Evolutionary conservation across 1,140 invertebrate species (phyloP).

Genomic region (Anastatus disparis): DNA sequence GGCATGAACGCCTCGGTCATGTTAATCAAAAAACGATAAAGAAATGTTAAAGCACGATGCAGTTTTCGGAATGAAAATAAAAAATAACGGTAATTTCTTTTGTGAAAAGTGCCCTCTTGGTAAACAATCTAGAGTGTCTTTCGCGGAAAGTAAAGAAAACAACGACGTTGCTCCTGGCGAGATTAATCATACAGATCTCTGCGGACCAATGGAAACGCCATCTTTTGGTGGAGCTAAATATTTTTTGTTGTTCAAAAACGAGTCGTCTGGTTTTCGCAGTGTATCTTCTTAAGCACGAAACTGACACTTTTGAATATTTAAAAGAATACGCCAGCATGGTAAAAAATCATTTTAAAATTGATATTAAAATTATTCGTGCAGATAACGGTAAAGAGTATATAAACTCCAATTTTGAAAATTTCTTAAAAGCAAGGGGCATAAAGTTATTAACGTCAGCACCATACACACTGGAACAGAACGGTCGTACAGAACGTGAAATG

Average conservation of each 20-base stretch:
- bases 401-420: too few relatives aligned
- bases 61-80: slow-evolving; percentile 15
- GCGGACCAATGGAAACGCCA: too few relatives aligned
- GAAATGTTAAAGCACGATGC: slow-evolving; percentile 38
- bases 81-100: too few relatives aligned
- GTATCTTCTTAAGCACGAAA: slow-evolving; percentile 54
- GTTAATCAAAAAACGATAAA: slow-evolving; percentile 43
- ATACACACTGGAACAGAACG: slow-evolving; percentile 61
- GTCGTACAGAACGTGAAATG: slow-evolving; percentile 46
- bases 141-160: slow-evolving; percentile 51
- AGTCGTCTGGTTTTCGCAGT: too few relatives aligned
- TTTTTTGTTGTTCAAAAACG: slow-evolving; percentile 54
- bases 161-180: too few relatives aligned
- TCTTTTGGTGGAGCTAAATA: slow-evolving; percentile 46
- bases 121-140: slow-evolving; percentile 50
- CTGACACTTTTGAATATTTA: slow-evolving; percentile 39
- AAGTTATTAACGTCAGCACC: slow-evolving; percentile 44
- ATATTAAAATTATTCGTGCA: slow-evolving; percentile 44
- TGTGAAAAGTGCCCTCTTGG: slow-evolving; percentile 37
- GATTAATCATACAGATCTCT: too few relatives aligned
- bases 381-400: slow-evolving; percentile 46
- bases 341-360: slow-evolving; percentile 31
- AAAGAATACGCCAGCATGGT: slow-evolving; percentile 40
- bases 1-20: too few relatives aligned
- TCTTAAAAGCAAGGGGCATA: slow-evolving; percentile 37